Base-by-base conservation (phyloP, 2,888 invertebrate species). In the Habrosyne pyritoides region DNA sequence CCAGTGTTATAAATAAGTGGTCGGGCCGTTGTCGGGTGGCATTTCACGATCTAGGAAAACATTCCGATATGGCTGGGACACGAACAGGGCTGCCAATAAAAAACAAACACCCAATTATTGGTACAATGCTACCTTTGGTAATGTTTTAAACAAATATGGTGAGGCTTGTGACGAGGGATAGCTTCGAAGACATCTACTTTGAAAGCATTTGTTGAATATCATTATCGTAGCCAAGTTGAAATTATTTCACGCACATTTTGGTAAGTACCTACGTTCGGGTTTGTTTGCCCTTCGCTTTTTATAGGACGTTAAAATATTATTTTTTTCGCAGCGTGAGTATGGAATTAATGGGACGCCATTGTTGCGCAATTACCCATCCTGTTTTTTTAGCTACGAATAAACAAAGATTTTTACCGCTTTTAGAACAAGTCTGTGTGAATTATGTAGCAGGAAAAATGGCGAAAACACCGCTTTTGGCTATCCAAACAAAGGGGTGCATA, bases 11-110 rank as follows among this genome's bases (percentile, higher is more conserved):
- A 64, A 70, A 59, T 67, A 67, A 63, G 60, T 70, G 59, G 59
- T 58, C 55, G 30, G 53, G 42, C 53, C 51, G 57, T 52, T 61
- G 60, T 57, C 62, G 53, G 54, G 63, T 73, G 71, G 75, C 82
- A 83, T 85, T 85, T 84, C 86, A 86, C 86, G 84, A 85, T 73
- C 84, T 77, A 74, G 75, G 75, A 77, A 69, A 77, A 69, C 75
- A 72, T 73, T 74, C 71, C 71, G 61, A 72, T 73, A 78, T 67
- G 68, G 71, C 67, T 63, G 57, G 64, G 63, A 72, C 77, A 73
- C 72, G 74, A 76, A 69, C 64, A 64, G 53, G 62, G 56, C 57
- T 53, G 63, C 60, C 59, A 66, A 69, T 66, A 74, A 81, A 81
- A 79, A 81, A 69, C 65, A 63, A 69, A 69, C 61, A 65, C 58